Evolutionary conservation across 2,888 invertebrate species (phyloP), one percentile per base, ranked within the genome.

Genomic region (Brachynemurus nebulosus): DNA sequence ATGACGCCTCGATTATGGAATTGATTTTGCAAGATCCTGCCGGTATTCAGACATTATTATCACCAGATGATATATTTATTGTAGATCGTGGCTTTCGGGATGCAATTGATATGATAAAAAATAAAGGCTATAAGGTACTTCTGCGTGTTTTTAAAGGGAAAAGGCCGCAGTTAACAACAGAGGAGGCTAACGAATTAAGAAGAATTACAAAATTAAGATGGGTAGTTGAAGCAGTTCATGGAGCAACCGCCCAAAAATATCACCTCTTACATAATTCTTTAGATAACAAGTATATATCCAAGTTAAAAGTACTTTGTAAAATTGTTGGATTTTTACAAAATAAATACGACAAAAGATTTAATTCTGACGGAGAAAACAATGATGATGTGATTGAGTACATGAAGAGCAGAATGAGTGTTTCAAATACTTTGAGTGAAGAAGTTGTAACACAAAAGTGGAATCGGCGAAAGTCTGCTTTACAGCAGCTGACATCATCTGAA

Each of bases 91-190:
- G 55, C 4, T 55, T 55, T 34, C 42, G 53, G 12, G 56, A 54
- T 39, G 51, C 51, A 7, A 30, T 44, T 19, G 14, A 17, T 3
- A 19, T 46, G 14, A 45, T 54, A 34, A 50, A 53, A 45, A 20
- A 40, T 11, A 40, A 47, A 48, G 39, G 45, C 11, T 50, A 40
- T 45, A 20, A 25, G 38, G 50, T 54, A 14, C 39, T 55, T 12
- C 56, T 53, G 53, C 52, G 52, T 17, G 54, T 52, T 17, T 47
- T 54, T 3, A 57, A 54, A 50, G 55, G 55, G 1, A 52, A 54
- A 39, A 42, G 50, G 27, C 45, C 44, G 17, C 53, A 53, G n/a
- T 40, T 55, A 30, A 6, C 33, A 33, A 8, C 33, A 16, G 33
- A 4, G 9, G 33, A 33, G 16, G 4, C 33, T 4, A 33, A 33